Evolutionary conservation across 2,888 invertebrate genomes (phyloP).

Genomic region (Mythimna vitellina): DNA sequence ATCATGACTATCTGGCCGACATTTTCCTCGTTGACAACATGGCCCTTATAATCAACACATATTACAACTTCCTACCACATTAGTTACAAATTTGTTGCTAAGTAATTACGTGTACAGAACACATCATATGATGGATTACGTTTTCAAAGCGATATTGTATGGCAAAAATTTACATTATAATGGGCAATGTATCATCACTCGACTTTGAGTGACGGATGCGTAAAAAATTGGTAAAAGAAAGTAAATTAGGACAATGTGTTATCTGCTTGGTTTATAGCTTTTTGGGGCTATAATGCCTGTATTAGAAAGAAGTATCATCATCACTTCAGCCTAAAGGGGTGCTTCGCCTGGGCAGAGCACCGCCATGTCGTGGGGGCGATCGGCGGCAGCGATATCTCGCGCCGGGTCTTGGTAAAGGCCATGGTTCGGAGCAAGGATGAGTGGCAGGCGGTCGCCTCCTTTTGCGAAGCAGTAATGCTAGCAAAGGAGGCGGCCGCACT

Average conservation of each 20-base stretch:
- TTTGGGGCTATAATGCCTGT: neutral
- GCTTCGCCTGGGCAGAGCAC: too few species aligned
- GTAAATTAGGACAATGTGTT: slow-evolving; percentile 50
- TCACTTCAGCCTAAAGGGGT: too few species aligned
- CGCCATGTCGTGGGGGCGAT: too few species aligned
- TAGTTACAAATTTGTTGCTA: slow-evolving; percentile 38
- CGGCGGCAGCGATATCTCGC: too few species aligned
- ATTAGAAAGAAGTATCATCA: too few species aligned
- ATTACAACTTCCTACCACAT: slow-evolving; percentile 5
- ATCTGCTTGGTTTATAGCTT: slow-evolving; percentile 18
- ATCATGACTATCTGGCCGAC: too few species aligned
- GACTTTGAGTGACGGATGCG: slow-evolving; percentile 62
- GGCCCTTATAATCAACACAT: neutral
- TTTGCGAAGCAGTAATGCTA: too few species aligned
- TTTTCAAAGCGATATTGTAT: slow-evolving; percentile 57
- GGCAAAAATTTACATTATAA: slow-evolving; percentile 67
- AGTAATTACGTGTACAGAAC: slow-evolving; percentile 55
- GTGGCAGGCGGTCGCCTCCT: too few species aligned
- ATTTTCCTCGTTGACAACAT: neutral
- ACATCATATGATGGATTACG: slow-evolving; percentile 64
- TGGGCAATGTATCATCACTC: slow-evolving; percentile 65
- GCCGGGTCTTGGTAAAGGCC: too few species aligned
- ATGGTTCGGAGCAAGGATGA: too few species aligned
- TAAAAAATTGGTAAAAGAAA: slow-evolving; percentile 56
- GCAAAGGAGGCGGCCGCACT: too few species aligned